Evolutionary conservation across 2,797 vertebrate genomes (phyloP).

Genomic region (Urosaurus nigricauda): DNA sequence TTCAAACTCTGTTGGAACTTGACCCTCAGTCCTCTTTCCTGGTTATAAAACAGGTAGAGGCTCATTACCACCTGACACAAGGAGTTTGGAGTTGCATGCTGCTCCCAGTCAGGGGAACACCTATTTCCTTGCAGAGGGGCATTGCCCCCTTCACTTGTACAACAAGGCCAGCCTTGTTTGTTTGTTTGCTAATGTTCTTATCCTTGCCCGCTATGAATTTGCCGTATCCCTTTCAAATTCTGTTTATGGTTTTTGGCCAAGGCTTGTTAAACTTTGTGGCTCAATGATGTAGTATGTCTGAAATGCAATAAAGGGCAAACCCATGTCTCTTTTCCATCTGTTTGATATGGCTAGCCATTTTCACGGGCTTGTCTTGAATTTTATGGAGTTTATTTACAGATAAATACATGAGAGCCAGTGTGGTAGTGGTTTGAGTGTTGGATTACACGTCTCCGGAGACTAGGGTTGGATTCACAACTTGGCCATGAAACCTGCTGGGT

Average conservation of each 20-base stretch:
- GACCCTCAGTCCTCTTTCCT: background rate
- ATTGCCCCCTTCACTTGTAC: background rate
- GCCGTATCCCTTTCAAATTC: background rate
- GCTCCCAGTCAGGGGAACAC: background rate
- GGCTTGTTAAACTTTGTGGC: conserved; percentile 9
- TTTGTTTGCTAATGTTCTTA: background rate
- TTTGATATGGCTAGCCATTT: background rate
- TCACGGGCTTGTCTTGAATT: background rate
- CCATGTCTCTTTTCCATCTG: background rate
- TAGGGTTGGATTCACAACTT: too few species aligned
- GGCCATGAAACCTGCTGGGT: too few species aligned
- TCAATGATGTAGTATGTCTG: background rate
- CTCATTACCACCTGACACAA: background rate
- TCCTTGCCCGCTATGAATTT: background rate
- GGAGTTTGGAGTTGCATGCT: background rate
- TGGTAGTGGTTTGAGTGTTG: too few species aligned
- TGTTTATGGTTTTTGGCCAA: background rate
- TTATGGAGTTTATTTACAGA: conserved; percentile 21
- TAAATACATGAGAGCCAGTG: background rate
- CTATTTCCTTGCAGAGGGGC: background rate
- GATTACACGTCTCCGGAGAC: too few species aligned
- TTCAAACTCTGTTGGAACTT: background rate
- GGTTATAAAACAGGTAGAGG: background rate
- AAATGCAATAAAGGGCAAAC: background rate
- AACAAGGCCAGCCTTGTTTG: background rate